phyloP scores from a whole-genome alignment of 2,888 invertebrate genomes.

The Parnassius mnemosyne region DNA sequence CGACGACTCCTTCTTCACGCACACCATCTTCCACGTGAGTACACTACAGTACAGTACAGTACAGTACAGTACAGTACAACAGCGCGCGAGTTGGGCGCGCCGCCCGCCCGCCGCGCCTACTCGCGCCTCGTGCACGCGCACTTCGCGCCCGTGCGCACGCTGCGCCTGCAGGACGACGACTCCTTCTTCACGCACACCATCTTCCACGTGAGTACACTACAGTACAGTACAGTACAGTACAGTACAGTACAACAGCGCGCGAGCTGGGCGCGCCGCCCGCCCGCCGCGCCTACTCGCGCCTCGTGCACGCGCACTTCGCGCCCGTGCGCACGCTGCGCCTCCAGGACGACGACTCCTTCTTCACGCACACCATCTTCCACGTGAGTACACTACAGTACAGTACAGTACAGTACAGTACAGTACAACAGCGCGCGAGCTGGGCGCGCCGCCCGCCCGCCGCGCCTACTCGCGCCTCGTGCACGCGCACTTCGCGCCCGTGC shows the following conservation, averaged over 20 bases:
- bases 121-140: conserved; percentile 65
- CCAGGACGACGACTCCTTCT: background rate
- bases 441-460: no score
- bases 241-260: no score
- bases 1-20: background rate
- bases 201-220: background rate
- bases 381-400: background rate
- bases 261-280: no score
- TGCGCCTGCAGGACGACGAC: background rate
- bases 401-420: no score
- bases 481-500: no score
- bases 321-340: background rate
- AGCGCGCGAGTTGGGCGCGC: conserved; percentile 64
- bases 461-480: no score
- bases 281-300: no score
- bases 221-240: no score
- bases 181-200: background rate
- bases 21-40: background rate
- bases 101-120: conserved; percentile 56
- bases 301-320: no score
- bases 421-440: no score
- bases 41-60: no score
- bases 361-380: background rate
- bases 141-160: conserved; percentile 46
- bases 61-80: no score